phyloP scores from a whole-genome alignment of 2,888 invertebrate species.

The Hypolimnas misippus region DNA sequence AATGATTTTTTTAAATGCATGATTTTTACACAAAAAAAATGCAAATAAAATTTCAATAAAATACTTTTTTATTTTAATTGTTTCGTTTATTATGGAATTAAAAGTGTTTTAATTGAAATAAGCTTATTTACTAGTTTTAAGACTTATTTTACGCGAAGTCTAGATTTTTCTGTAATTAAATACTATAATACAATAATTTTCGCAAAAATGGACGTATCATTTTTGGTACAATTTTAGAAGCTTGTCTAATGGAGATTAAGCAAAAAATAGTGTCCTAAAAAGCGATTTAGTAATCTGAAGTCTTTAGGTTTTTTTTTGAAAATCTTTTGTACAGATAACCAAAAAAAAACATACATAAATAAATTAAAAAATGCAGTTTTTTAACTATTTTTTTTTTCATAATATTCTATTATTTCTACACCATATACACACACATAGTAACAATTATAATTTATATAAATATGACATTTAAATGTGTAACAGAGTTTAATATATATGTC shows the following conservation, averaged over 20 bases:
- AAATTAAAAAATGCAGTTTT: not conserved
- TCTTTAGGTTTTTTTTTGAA: constrained; percentile 28
- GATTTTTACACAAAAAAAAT: not conserved
- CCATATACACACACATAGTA: constrained; percentile 1
- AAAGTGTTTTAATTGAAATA: constrained; percentile 2
- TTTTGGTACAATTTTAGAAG: constrained; percentile 48
- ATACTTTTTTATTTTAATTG: not conserved
- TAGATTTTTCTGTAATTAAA: constrained; percentile 22
- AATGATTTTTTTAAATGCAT: not conserved
- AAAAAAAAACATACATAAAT: not conserved
- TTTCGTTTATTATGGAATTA: not conserved
- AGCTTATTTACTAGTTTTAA: constrained; percentile 17
- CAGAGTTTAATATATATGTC: constrained; percentile 35
- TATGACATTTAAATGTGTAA: not conserved
- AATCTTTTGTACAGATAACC: not conserved
- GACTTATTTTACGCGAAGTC: constrained; percentile 19
- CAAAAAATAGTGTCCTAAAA: constrained; percentile 35
- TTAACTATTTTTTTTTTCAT: not conserved
- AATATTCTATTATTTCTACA: not conserved
- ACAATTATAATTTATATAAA: constrained; percentile 10
- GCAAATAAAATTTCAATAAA: not conserved
- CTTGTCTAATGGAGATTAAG: constrained; percentile 23
- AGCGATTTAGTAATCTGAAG: constrained; percentile 31
- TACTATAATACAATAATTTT: constrained; percentile 39
- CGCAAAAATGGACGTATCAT: constrained; percentile 59